Conservation (phyloP, 1,140 invertebrate genomes). For the Calosoma granatense region DNA sequence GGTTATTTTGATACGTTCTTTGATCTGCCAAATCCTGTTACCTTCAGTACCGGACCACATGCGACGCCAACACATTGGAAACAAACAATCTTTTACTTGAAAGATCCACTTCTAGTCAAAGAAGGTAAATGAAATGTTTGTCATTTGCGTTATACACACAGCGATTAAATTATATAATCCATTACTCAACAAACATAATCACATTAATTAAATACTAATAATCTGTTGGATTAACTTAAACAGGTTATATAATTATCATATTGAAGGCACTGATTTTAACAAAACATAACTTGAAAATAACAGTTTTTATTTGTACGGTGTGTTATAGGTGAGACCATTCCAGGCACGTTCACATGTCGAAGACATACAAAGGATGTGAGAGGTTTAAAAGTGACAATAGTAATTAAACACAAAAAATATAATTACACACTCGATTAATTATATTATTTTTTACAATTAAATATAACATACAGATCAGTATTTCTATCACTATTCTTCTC, state of each 20-base stretch:
- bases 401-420: conserved; percentile 26
- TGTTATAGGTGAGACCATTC: conserved; percentile 23
- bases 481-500: not conserved
- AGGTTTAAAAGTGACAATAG: conserved; percentile 28
- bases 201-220: too few species aligned
- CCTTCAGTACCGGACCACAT: conserved; percentile 65
- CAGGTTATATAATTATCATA: too few species aligned
- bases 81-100: conserved; percentile 86
- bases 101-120: conserved; percentile 55
- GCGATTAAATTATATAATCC: too few species aligned
- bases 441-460: conserved; percentile 13
- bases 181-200: too few species aligned
- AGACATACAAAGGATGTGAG: conserved; percentile 29
- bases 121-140: conserved; percentile 46
- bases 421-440: conserved; percentile 29
- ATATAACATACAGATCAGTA: conserved; percentile 13
- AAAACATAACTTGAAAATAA: too few species aligned
- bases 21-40: conserved; percentile 54
- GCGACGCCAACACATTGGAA: conserved; percentile 89
- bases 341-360: conserved; percentile 25
- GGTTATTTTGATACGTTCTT: conserved; percentile 92
- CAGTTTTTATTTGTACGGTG: too few species aligned
- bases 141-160: not conserved
- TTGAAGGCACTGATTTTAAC: too few species aligned
- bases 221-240: too few species aligned